A percentile compares a stretch with the other conserved stretches of the same genome.
Evolutionary conservation across 2,888 invertebrate genomes (phyloP).

Genomic region (Cantharis rufa): DNA sequence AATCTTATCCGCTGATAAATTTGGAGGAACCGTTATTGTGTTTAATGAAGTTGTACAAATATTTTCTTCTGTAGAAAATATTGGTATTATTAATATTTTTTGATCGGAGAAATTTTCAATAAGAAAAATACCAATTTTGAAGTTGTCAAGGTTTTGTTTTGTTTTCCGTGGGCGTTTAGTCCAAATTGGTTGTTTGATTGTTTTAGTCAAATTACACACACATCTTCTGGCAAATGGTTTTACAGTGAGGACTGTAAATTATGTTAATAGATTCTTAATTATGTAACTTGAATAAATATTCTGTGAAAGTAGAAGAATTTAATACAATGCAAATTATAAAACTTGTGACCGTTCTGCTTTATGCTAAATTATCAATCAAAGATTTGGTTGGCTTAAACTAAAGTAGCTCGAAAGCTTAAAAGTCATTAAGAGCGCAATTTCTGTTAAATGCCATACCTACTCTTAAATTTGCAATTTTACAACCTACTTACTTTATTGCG

Average conservation of each 20-base stretch:
- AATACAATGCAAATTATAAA: background rate
- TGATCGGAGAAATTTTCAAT: background rate
- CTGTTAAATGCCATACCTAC: background rate
- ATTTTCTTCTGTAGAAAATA: background rate
- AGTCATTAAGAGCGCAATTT: background rate
- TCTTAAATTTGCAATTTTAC: background rate
- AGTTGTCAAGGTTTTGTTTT: background rate
- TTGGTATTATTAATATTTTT: background rate
- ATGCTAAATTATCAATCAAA: background rate
- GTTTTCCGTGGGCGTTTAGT: background rate
- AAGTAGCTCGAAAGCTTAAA: background rate
- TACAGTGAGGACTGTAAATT: background rate
- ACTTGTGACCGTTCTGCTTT: background rate
- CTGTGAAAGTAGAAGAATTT: background rate
- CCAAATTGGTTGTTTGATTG: background rate
- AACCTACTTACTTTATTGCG: constrained; percentile 4
- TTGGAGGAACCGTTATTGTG: background rate
- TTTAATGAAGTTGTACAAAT: background rate
- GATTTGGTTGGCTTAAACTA: background rate
- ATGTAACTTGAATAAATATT: background rate
- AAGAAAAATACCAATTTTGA: background rate
- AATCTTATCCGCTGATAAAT: background rate
- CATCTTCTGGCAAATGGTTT: background rate
- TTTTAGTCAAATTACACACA: background rate
- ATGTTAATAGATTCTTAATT: background rate